Base-by-base conservation (phyloP, 1,140 invertebrate genomes). In the Coenobita brevimanus region DNA sequence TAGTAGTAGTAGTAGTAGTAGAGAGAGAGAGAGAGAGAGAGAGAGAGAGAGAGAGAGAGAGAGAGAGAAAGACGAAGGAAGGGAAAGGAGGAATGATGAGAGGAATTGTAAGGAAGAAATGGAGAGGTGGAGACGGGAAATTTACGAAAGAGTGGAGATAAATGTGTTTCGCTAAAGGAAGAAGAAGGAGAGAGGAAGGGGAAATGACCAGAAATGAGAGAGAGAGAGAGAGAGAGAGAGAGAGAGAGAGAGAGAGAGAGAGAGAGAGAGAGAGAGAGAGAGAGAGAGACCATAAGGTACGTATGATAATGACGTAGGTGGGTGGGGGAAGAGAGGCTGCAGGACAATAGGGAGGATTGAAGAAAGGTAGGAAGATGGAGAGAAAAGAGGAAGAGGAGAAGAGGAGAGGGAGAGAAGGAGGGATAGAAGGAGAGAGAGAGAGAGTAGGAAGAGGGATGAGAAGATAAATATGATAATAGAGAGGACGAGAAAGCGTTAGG, bases 201-300 rank as follows among this genome's bases (percentile, higher is more conserved):
- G n/a, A n/a, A n/a, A n/a, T n/a, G n/a, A n/a, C n/a, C n/a, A n/a
- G n/a, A n/a, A n/a, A n/a, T n/a, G n/a, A n/a, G n/a, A n/a, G n/a
- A n/a, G n/a, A n/a, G n/a, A n/a, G n/a, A n/a, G n/a, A n/a, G n/a
- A 27, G 64, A 67, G 64, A 27, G 64, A 67, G 64, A 27, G 64
- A 67, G 13, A 27, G 13, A 67, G 64, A 27, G 64, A 67, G 13
- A 1, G 64, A 67, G 64, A 27, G 64, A 67, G 13, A 27, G 64
- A 67, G 13, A 27, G 64, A 67, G 13, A 27, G 13, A 67, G 13
- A 27, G 64, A 67, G 13, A 1, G 64, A 67, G 64, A n/a, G n/a
- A n/a, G n/a, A n/a, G n/a, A n/a, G n/a, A n/a, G n/a, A n/a, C n/a
- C n/a, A n/a, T n/a, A n/a, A 67, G 64, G 10, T 33, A 67, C 30